A percentile compares a stretch with the other conserved stretches of the same genome.
These are phyloP conservation scores for Zenarchopterus dispar DNA, from an alignment of 2,797 vertebrate species.

Conservation along the genomic window DNA sequence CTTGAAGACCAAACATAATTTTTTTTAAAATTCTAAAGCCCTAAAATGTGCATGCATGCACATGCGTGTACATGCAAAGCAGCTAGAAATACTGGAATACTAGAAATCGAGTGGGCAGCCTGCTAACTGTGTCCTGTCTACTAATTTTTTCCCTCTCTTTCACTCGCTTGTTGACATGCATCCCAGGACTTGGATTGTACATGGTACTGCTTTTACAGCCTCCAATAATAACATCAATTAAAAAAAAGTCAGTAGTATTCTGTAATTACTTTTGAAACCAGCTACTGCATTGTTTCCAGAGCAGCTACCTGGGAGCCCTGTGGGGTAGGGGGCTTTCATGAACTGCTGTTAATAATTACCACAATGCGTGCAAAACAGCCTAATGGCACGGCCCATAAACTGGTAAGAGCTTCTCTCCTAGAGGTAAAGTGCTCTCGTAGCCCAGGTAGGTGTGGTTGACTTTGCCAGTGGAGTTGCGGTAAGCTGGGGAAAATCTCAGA, in stretches of 20 bases:
- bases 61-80: conserved; percentile 2
- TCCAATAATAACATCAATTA: conserved; percentile 63
- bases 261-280: conserved; percentile 71
- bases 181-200: conserved; percentile 27
- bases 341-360: conserved; percentile 62
- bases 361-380: conserved; percentile 60
- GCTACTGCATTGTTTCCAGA: conserved; percentile 47
- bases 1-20: conserved; percentile 16
- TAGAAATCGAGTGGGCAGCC: not conserved
- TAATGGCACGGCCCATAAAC: conserved; percentile 62
- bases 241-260: conserved; percentile 36
- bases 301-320: conserved; percentile 32
- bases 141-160: conserved; percentile 17
- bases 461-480: conserved; percentile 26
- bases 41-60: conserved; percentile 7
- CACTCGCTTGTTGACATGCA: conserved; percentile 26
- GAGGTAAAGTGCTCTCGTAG: conserved; percentile 54
- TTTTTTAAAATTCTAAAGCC: conserved; percentile 27
- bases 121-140: conserved; percentile 10
- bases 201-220: conserved; percentile 48
- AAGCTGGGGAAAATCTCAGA: conserved; percentile 45
- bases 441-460: conserved; percentile 54
- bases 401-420: conserved; percentile 50
- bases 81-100: conserved; percentile 13
- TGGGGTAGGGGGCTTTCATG: conserved; percentile 46